phyloP scores from a whole-genome alignment of 2,888 invertebrate genomes.

The Sialis fuliginosa region DNA sequence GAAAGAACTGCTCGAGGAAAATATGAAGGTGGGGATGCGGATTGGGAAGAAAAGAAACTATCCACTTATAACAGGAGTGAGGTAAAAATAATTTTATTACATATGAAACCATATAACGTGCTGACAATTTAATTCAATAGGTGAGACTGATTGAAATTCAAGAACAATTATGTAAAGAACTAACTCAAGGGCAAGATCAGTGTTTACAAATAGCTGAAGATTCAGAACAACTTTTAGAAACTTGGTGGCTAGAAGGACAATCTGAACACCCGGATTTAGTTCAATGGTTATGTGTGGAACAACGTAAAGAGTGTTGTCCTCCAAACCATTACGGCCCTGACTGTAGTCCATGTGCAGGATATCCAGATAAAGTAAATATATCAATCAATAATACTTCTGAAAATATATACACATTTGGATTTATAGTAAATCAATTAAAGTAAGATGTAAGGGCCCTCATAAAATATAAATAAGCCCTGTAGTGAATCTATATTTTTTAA shows the following conservation, averaged over 20 bases:
- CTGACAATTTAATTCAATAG: neutral
- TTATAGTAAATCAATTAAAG: no score
- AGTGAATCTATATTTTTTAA: no score
- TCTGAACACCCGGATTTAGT: slow-evolving; percentile 33
- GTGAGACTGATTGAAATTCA: slow-evolving; percentile 72
- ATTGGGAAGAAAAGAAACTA: slow-evolving; percentile 82
- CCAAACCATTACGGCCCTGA: slow-evolving; percentile 63
- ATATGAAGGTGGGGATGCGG: slow-evolving; percentile 84
- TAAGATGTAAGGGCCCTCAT: no score
- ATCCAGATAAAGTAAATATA: slow-evolving; percentile 29
- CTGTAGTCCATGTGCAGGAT: slow-evolving; percentile 65
- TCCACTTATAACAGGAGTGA: slow-evolving; percentile 73
- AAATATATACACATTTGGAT: no score
- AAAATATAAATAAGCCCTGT: no score
- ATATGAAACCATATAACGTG: neutral
- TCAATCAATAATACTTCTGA: no score
- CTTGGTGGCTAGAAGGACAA: slow-evolving; percentile 70
- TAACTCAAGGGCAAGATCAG: slow-evolving; percentile 50
- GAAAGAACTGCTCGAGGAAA: slow-evolving; percentile 69
- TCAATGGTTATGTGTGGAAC: slow-evolving; percentile 63
- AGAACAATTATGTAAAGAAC: slow-evolving; percentile 67
- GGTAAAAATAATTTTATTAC: slow-evolving; percentile 24
- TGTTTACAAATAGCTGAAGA: slow-evolving; percentile 76
- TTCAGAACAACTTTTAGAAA: slow-evolving; percentile 63
- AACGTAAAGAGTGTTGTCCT: slow-evolving; percentile 67